Percentiles rank a stretch among this genome's conserved stretches.
Evolutionary conservation across 1,140 invertebrate species (phyloP).

Genomic region (Polypedilum vanderplanki): DNA sequence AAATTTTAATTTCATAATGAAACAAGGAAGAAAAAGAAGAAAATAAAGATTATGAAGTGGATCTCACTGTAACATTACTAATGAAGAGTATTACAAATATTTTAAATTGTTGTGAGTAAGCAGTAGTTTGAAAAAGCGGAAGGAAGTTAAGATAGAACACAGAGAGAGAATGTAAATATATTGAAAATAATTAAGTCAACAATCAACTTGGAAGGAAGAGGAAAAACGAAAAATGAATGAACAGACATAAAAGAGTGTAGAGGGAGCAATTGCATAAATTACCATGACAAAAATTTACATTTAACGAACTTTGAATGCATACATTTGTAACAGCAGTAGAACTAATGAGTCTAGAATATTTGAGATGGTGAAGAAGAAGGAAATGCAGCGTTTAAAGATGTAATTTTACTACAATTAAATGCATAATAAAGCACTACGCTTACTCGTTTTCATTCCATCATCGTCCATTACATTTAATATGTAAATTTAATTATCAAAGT

Average conservation of each 20-base stretch:
- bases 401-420: not conserved
- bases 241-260: not conserved
- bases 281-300: slow-evolving; percentile 7
- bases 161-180: slow-evolving; percentile 10
- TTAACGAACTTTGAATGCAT: slow-evolving; percentile 15
- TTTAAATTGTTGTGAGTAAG: not conserved
- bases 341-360: not conserved
- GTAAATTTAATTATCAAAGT: slow-evolving; percentile 20
- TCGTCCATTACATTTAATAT: slow-evolving; percentile 13
- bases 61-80: not conserved
- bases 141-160: not conserved
- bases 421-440: slow-evolving; percentile 1
- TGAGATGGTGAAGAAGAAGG: not conserved
- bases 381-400: not conserved
- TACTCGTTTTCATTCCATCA: not conserved
- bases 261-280: slow-evolving; percentile 12
- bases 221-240: not conserved
- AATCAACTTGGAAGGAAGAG: not conserved
- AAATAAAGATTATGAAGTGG: not conserved
- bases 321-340: not conserved
- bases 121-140: too few species aligned
- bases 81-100: not conserved
- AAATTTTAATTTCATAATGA: not conserved
- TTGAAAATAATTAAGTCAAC: slow-evolving; percentile 19
- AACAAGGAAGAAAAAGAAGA: not conserved